phyloP scores from a whole-genome alignment of 2,113 vertebrate genomes.

The Canis aureus region DNA sequence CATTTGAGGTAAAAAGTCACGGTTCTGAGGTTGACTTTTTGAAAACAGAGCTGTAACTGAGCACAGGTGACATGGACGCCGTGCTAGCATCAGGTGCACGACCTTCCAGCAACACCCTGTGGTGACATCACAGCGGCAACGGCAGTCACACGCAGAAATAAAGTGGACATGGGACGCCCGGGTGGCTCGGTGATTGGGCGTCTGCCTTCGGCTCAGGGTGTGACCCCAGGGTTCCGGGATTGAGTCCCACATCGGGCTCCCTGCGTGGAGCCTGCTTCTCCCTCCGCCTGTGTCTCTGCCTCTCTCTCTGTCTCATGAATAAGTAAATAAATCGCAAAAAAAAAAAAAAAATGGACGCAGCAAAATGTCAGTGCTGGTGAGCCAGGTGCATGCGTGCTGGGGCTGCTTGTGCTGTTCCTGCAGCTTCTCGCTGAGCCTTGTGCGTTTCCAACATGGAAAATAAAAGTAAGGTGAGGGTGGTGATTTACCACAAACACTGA shows the following conservation, averaged over 20 bases:
- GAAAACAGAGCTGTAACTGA: neutral
- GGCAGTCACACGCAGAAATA: accelerated
- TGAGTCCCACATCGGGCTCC: too few species aligned
- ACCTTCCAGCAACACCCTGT: neutral
- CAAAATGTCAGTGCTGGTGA: neutral
- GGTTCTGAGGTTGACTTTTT: too few species aligned
- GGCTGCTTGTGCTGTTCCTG: accelerated
- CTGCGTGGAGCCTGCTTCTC: too few species aligned
- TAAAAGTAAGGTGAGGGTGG: neutral
- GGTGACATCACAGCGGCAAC: accelerated
- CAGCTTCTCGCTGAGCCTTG: neutral
- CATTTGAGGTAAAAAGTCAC: accelerated
- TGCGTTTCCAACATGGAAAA: neutral
- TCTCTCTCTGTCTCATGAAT: too few species aligned
- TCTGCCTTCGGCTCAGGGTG: too few species aligned
- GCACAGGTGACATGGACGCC: neutral
- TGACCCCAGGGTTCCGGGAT: too few species aligned
- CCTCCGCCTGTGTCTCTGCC: too few species aligned
- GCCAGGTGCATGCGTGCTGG: accelerated
- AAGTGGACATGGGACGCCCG: accelerated
- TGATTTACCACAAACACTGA: accelerated
- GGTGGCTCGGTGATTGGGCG: too few species aligned
- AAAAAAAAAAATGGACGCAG: accelerated
- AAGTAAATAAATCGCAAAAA: too few species aligned
- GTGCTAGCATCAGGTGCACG: too few species aligned